A percentile compares a stretch with the other conserved stretches of the same genome.
Evolutionary conservation across 1,140 invertebrate species (phyloP).

Genomic region (Papilio polyxenes): DNA sequence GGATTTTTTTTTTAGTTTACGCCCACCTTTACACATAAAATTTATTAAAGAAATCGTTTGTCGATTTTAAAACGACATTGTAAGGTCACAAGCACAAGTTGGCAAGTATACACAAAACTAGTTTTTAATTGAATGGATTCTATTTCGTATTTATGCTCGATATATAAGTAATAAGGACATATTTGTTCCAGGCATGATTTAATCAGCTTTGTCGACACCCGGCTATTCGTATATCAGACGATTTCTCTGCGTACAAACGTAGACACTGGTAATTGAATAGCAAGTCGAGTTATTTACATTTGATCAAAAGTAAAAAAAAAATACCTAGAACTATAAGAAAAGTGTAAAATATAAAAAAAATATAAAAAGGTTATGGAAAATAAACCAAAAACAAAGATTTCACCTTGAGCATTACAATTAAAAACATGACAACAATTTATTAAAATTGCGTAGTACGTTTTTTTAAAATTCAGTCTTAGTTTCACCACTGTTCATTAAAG

Average conservation of each 20-base stretch:
- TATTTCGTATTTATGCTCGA: background rate
- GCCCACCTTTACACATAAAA: background rate
- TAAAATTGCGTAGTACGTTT: background rate
- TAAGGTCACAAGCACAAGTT: background rate
- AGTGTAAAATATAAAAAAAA: background rate
- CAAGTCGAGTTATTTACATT: background rate
- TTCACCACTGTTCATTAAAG: background rate
- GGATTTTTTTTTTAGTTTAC: background rate
- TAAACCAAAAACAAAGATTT: background rate
- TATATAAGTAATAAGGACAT: background rate
- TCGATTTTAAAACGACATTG: background rate
- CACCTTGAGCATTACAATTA: background rate
- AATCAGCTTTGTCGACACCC: background rate
- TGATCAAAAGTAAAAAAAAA: background rate
- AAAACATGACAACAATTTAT: background rate
- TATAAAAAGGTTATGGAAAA: background rate
- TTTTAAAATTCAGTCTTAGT: background rate
- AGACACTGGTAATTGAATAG: background rate
- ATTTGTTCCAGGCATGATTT: background rate
- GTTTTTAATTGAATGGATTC: background rate
- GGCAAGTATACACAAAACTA: background rate
- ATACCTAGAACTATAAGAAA: background rate
- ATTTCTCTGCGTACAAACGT: background rate
- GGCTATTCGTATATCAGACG: background rate
- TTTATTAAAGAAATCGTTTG: background rate